Base-by-base conservation (phyloP, 2,888 invertebrate genomes). In the Cephonodes hylas region DNA sequence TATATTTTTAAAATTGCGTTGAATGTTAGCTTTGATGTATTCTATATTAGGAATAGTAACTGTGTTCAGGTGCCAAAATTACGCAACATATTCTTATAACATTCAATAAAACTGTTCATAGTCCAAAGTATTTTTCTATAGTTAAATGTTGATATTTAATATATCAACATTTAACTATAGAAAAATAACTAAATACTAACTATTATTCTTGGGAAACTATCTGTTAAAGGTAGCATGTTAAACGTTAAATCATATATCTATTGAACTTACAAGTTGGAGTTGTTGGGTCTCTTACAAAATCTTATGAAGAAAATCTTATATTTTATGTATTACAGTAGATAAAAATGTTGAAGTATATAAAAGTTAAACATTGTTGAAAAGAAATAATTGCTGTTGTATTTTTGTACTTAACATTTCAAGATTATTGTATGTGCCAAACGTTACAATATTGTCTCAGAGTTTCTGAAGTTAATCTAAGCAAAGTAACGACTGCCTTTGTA, bases 321-420 rank as follows among this genome's bases (percentile, higher is more conserved):
- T 53, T 31, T 53, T 53, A 31, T 53, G 53, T 10, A 53, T 13
- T 5, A 46, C 3, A 25, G 27, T 8, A 34, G 46, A 46, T 23
- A 8, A 46, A 46, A 22, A 13, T 31, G 31, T 44, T 44, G 34
- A 53, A 53, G 18, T 46, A 46, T 53, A 53, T 53, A 25, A 42
- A 42, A 27, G 60, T 60, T 53, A 53, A 15, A 5, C 18, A 53
- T 25, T 60, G 60, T 53, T 60, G 38, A 42, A 60, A 42, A n/a
- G n/a, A 45, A 53, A 31, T 48, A 38, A 53, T 62, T 22, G 8
- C 27, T 44, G 42, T 15, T 62, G 48, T 59, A 53, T 34, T 46
- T 53, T 63, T 59, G 20, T 59, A 59, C 59, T 27, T 59, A 46
- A 57, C 31, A 25, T 23, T 23, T 53, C 42, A 20, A 15, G 13